A percentile compares a stretch with the other conserved stretches of the same genome.
Conservation (phyloP, 2,113 vertebrate species). For the Corvus hawaiiensis region DNA sequence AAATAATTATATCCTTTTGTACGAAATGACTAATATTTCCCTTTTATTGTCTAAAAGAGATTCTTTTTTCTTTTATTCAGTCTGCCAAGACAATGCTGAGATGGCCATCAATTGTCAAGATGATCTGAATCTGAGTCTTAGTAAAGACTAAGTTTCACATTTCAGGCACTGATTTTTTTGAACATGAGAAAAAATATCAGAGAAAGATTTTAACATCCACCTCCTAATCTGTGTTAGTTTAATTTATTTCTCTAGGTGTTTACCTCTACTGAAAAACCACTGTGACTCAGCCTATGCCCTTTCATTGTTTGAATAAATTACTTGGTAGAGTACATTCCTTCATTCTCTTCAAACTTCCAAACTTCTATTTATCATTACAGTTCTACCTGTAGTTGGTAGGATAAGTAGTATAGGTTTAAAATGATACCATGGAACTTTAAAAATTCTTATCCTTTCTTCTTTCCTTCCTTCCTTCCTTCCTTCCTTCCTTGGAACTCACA, state of each 20-base stretch:
- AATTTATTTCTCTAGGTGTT: background rate
- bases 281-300: background rate
- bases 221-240: background rate
- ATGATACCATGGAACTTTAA: background rate
- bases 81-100: background rate
- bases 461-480: background rate
- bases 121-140: background rate
- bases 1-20: background rate
- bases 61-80: background rate
- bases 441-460: background rate
- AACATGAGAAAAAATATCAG: background rate
- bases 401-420: background rate
- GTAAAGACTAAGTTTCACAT: background rate
- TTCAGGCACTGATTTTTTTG: background rate
- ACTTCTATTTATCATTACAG: background rate
- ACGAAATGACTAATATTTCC: background rate
- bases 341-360: background rate
- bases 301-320: background rate
- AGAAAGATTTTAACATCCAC: background rate
- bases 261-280: background rate
- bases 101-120: background rate
- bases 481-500: background rate
- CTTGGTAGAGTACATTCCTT: background rate
- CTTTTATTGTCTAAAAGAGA: background rate
- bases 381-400: background rate